A percentile compares a stretch with the other conserved stretches of the same genome.
phyloP scores from a whole-genome alignment of 2,797 vertebrate species.

The Todus mexicanus region DNA sequence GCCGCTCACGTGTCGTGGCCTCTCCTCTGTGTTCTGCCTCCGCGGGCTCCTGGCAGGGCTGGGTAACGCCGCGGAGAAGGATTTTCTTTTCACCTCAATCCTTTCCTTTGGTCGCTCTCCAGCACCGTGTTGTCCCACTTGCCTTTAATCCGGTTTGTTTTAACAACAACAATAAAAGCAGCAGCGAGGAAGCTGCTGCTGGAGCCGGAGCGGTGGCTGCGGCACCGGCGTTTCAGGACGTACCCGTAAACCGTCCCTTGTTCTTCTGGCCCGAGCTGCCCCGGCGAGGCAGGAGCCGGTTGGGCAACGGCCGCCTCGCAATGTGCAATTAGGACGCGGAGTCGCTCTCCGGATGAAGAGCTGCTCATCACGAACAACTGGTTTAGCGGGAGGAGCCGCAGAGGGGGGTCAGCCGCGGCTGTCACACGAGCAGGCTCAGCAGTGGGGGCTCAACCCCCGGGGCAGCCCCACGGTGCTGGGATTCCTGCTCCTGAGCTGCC shows the following conservation, averaged over 20 bases:
- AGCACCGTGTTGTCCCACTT: neutral
- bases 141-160: neutral
- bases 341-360: neutral
- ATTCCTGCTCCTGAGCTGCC: neutral
- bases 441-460: neutral
- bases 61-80: neutral
- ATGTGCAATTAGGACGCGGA: neutral
- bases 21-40: neutral
- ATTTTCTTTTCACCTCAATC: neutral
- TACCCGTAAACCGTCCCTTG: too few relatives aligned
- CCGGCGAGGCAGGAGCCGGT: too few relatives aligned
- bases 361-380: neutral
- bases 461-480: rapidly evolving
- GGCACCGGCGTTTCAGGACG: neutral
- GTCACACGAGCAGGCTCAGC: neutral
- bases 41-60: neutral
- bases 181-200: neutral
- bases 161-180: too few relatives aligned
- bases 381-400: neutral
- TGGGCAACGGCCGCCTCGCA: neutral
- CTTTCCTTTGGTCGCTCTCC: neutral
- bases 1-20: neutral
- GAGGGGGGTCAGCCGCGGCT: neutral
- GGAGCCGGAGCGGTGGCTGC: neutral
- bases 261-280: too few relatives aligned